phyloP scores from a whole-genome alignment of 2,888 invertebrate species.

The Cylloceria caligata region DNA sequence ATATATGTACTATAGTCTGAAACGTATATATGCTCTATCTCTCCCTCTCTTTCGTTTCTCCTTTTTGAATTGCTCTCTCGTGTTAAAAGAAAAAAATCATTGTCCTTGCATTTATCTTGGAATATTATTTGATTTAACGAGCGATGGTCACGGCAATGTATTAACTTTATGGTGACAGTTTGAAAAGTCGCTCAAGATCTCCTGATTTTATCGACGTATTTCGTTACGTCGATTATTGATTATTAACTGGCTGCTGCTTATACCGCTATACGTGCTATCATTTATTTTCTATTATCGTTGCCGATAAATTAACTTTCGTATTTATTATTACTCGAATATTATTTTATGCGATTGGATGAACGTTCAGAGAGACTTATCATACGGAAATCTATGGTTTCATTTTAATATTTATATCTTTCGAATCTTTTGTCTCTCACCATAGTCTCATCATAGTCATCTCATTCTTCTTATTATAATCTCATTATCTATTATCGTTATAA shows the following conservation, averaged over 20 bases:
- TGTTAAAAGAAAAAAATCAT: too few species aligned
- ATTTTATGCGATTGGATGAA: conserved; percentile 56
- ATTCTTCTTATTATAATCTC: too few species aligned
- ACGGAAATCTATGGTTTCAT: conserved; percentile 49
- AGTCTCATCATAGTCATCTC: background rate
- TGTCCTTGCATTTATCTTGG: too few species aligned
- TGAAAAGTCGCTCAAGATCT: conserved; percentile 15
- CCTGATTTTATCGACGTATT: conserved; percentile 19
- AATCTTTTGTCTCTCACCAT: background rate
- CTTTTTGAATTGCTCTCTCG: conserved; percentile 38
- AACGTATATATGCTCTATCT: conserved; percentile 61
- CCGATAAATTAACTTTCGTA: conserved; percentile 58
- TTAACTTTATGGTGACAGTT: conserved; percentile 14
- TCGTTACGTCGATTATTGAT: conserved; percentile 29
- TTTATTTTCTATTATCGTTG: conserved; percentile 41
- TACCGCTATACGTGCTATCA: conserved; percentile 35
- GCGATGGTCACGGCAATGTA: background rate
- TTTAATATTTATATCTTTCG: background rate
- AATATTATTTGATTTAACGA: conserved; percentile 19
- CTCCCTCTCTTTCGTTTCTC: conserved; percentile 34
- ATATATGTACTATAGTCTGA: conserved; percentile 65
- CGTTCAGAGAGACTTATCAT: conserved; percentile 34
- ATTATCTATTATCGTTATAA: background rate
- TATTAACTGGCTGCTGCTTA: conserved; percentile 23
- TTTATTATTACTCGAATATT: conserved; percentile 43